Percentiles rank a stretch among this genome's conserved stretches.
Evolutionary conservation across 1,140 invertebrate species (phyloP).

Genomic region (Hyles vespertilio): DNA sequence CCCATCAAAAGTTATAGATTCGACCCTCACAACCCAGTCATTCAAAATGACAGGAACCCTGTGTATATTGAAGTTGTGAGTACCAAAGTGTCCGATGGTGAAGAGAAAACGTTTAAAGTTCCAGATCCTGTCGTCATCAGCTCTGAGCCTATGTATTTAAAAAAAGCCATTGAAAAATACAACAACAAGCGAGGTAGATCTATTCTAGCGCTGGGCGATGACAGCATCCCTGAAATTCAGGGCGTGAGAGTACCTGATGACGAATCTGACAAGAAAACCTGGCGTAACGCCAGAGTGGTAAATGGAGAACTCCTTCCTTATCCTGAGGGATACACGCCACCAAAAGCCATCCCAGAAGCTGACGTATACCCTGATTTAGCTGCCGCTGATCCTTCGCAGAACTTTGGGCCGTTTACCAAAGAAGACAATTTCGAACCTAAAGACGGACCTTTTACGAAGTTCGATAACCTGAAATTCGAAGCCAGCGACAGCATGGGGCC

Average conservation of each 20-base stretch:
- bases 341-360: conserved; percentile 76
- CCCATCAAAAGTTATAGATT: conserved; percentile 65
- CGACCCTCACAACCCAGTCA: conserved; percentile 64
- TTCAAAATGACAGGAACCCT: conserved; percentile 74
- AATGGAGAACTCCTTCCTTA: conserved; percentile 86
- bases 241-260: conserved; percentile 89
- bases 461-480: conserved; percentile 69
- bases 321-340: conserved; percentile 80
- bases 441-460: conserved; percentile 73
- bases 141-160: conserved; percentile 78
- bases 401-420: conserved; percentile 70
- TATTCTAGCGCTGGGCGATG: conserved; percentile 78
- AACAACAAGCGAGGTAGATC: conserved; percentile 73
- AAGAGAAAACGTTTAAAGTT: conserved; percentile 63
- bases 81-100: conserved; percentile 71
- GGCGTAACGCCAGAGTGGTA: conserved; percentile 91
- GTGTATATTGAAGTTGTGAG: conserved; percentile 74
- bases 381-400: conserved; percentile 48
- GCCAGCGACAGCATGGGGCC: conserved; percentile 44
- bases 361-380: conserved; percentile 74
- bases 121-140: conserved; percentile 81
- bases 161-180: conserved; percentile 72
- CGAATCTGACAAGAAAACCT: conserved; percentile 86
- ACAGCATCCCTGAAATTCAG: conserved; percentile 87
- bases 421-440: conserved; percentile 69